A percentile compares a stretch with the other conserved stretches of the same genome.
These are phyloP conservation scores for Cryptoleucopteryx plumbea DNA, from an alignment of 2,113 vertebrate species.

Conservation along the genomic window DNA sequence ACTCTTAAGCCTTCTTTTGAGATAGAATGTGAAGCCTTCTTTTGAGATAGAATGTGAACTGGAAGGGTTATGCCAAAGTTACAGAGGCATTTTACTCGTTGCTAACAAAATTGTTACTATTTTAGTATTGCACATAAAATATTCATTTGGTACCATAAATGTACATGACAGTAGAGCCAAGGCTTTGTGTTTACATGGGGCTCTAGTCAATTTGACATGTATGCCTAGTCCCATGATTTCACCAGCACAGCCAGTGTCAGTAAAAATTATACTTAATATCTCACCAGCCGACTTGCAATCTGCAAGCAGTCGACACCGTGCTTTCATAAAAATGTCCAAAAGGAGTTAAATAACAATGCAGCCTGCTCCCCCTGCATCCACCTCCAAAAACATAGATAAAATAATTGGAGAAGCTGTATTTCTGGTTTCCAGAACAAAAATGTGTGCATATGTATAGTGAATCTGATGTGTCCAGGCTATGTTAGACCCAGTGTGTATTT, in stretches of 20 bases:
- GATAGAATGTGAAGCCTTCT: background rate
- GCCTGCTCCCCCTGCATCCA: background rate
- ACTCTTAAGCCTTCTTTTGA: background rate
- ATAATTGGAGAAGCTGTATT: background rate
- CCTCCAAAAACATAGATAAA: background rate
- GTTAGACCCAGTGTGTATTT: background rate
- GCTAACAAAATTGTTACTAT: background rate
- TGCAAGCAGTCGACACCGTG: background rate
- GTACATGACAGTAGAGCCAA: background rate
- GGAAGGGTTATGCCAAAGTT: background rate
- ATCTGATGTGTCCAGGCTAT: background rate
- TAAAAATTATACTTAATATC: background rate
- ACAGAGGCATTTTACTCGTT: background rate
- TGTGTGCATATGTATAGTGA: fast-evolving
- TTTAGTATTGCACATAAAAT: background rate
- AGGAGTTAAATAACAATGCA: background rate
- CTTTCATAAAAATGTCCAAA: background rate
- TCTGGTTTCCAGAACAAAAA: background rate
- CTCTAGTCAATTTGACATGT: background rate
- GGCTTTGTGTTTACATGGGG: background rate
- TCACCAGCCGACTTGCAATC: background rate
- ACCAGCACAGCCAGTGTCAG: background rate
- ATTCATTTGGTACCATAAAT: background rate
- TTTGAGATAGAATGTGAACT: background rate
- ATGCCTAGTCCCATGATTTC: background rate